Conservation (phyloP, 2,797 vertebrate species). For the Phalloptychus januarius region DNA sequence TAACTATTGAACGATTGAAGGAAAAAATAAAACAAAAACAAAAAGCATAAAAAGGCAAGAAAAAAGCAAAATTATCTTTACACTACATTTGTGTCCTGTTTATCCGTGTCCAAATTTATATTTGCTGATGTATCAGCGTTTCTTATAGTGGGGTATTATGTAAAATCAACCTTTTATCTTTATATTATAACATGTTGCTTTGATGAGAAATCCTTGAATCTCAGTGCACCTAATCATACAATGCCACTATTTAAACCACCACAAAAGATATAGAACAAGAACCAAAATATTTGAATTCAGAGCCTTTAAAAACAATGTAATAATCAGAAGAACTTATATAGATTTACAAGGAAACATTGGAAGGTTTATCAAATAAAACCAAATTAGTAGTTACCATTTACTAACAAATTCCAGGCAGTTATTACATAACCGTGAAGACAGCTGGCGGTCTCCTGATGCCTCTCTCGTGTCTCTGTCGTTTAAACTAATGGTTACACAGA, state of each 20-base stretch:
- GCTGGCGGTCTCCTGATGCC: slow-evolving; percentile 28
- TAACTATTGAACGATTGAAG: not conserved
- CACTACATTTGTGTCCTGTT: not conserved
- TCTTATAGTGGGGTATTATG: too few species aligned
- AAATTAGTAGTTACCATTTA: not conserved
- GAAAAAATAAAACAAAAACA: not conserved
- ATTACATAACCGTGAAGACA: slow-evolving; percentile 38
- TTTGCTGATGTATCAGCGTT: not conserved
- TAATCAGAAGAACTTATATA: not conserved
- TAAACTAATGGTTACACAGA: slow-evolving; percentile 41
- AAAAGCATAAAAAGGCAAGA: not conserved
- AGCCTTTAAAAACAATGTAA: not conserved
- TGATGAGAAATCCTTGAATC: too few species aligned
- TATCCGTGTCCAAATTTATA: not conserved
- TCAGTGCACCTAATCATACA: too few species aligned
- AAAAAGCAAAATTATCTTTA: not conserved
- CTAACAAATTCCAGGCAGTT: too few species aligned
- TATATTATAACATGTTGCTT: too few species aligned
- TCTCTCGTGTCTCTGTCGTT: slow-evolving; percentile 22
- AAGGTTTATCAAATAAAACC: not conserved
- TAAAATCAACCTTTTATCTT: too few species aligned
- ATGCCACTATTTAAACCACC: too few species aligned
- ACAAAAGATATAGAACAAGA: not conserved
- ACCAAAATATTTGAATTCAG: not conserved
- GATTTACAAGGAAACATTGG: not conserved